Base-by-base conservation (phyloP, 2,113 vertebrate species). In the Phasianus colchicus region DNA sequence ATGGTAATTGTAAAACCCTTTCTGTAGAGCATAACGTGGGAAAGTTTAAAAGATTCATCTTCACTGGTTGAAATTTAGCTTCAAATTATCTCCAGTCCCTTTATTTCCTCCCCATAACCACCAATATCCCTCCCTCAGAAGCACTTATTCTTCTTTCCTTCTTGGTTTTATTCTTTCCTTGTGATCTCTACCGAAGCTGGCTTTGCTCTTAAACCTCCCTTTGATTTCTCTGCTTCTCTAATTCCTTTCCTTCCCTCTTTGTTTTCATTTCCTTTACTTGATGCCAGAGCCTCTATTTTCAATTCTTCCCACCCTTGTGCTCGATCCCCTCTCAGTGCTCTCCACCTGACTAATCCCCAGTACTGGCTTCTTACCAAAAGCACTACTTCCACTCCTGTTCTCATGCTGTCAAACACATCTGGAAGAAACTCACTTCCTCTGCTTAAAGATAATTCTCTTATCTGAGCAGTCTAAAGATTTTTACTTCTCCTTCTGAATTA, bases 341-440 rank as follows among this genome's bases (percentile, higher is more conserved):
- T 94, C 96, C 95, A 96, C 96, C 93, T 96, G 95, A 97, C 88
- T 97, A 96, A 97, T 97, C 96, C 93, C 77, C 80, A 90, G 80
- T 83, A 78, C 88, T 97, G 95, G 94, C 96, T 95, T 70, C 73
- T 86, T 91, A 95, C 94, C 96, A 97, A 96, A 93, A 88, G 5
- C 80, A 69, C 73, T 93, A 91, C 93, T 95, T 97, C 89, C 91
- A 95, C 92, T 94, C 90, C 88, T 88, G 88, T 96, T 97, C 95
- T 95, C 95, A 95, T 96, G 95, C 94, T 94, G 95, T 96, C 95
- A 95, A 93, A 94, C 95, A 96, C 94, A 96, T 97, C 95, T 97
- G 96, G 95, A 96, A 88, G 90, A 95, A 95, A 88, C 91, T 88
- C 93, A 83, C 86, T 95, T 97, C 93, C 93, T 91, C 76, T 93